Conservation (phyloP, 2,797 vertebrate species). For the Leptoclinus maculatus region DNA sequence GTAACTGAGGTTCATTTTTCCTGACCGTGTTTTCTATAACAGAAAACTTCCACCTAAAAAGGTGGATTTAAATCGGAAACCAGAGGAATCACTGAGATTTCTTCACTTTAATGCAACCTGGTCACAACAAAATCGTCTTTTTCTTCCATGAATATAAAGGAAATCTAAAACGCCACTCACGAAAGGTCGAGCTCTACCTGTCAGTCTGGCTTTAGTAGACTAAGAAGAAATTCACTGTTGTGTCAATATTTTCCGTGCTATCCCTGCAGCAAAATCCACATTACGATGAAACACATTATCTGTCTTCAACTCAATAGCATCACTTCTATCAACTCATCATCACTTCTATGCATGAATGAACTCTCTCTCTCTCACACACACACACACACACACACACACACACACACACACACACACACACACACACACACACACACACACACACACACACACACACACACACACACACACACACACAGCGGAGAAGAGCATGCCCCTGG, state of each 20-base stretch:
- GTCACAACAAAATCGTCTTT: background rate
- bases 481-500: conserved; percentile 24
- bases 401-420: conserved; percentile 13
- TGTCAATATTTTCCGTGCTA: background rate
- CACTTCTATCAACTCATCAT: conserved; percentile 30
- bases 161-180: conserved; percentile 5
- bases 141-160: conserved; percentile 17
- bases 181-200: conserved; percentile 16
- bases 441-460: conserved; percentile 15
- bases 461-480: conserved; percentile 11
- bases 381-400: background rate
- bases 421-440: background rate
- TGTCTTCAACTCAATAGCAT: conserved; percentile 29
- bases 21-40: conserved; percentile 17
- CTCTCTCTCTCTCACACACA: background rate
- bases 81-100: background rate
- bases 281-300: conserved; percentile 27
- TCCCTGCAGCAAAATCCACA: conserved; percentile 38
- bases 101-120: background rate
- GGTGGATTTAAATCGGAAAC: conserved; percentile 9
- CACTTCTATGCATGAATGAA: conserved; percentile 16
- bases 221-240: background rate
- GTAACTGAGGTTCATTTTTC: background rate
- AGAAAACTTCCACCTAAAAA: conserved; percentile 6
- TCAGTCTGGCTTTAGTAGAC: conserved; percentile 20